These are phyloP conservation scores for Patiria miniata DNA, from an alignment of 35 echinoderm and acorn worm genomes.

Conservation along the genomic window DNA sequence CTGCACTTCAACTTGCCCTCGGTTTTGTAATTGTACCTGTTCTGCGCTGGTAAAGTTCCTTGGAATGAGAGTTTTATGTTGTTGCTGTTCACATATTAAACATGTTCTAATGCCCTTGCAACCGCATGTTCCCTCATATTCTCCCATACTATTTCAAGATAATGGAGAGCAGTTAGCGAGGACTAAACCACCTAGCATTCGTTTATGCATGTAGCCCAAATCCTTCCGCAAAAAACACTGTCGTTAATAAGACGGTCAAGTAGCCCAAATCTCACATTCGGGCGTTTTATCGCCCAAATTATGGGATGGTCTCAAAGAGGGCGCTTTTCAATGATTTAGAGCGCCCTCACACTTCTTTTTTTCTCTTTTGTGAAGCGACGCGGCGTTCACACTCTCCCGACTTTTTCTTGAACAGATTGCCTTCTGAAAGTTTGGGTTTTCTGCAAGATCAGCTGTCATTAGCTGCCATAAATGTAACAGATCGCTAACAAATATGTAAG, in stretches of 20 bases:
- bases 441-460: background rate
- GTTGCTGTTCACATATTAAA: conserved; percentile 83
- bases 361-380: conserved; percentile 29
- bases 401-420: background rate
- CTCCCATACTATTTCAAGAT: background rate
- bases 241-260: background rate
- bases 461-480: background rate
- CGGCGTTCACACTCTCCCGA: background rate
- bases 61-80: background rate
- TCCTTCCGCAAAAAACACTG: background rate
- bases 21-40: no score
- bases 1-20: no score
- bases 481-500: background rate
- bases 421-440: background rate
- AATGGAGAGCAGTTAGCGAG: no score
- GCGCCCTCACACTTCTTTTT: background rate
- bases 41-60: background rate
- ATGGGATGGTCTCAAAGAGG: conserved; percentile 24
- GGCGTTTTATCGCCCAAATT: background rate
- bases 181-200: background rate
- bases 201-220: conserved; percentile 25
- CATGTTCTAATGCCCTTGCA: conserved; percentile 80
- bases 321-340: background rate
- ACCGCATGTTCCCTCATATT: conserved; percentile 34
- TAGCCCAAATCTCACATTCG: background rate